Conservation (phyloP, 2,113 vertebrate species). For the Gymnarchus niloticus region DNA sequence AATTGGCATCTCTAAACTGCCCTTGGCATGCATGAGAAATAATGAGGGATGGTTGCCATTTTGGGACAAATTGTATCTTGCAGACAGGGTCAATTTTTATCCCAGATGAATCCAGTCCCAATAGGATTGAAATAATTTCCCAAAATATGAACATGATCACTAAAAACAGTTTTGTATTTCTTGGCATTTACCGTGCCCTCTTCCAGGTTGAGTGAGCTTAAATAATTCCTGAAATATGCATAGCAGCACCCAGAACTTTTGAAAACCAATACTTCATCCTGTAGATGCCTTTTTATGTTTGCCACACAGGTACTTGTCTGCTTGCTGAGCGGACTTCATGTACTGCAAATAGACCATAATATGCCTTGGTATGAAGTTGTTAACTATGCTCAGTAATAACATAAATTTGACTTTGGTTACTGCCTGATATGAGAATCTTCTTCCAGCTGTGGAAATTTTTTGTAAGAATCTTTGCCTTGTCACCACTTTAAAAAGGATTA, state of each 20-base stretch:
- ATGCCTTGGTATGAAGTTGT: neutral
- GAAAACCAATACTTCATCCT: neutral
- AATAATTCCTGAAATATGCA: neutral
- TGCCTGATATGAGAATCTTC: neutral
- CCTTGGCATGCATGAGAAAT: neutral
- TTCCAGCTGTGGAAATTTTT: neutral
- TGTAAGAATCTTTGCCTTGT: neutral
- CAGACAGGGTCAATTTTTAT: neutral
- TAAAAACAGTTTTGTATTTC: neutral
- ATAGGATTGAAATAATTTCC: neutral
- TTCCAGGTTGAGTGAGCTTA: neutral
- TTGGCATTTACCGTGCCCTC: neutral
- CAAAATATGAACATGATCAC: neutral
- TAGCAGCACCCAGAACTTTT: neutral
- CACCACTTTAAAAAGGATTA: neutral
- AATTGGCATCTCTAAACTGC: neutral
- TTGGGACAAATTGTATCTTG: neutral
- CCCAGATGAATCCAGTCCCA: neutral
- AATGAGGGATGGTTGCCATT: neutral
- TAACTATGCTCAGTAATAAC: neutral
- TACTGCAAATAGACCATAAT: neutral
- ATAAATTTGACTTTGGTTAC: neutral
- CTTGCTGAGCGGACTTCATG: neutral
- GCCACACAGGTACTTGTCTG: neutral
- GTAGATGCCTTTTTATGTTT: neutral